phyloP scores from a whole-genome alignment of 2,113 vertebrate species.

The Pterocles orientalis region DNA sequence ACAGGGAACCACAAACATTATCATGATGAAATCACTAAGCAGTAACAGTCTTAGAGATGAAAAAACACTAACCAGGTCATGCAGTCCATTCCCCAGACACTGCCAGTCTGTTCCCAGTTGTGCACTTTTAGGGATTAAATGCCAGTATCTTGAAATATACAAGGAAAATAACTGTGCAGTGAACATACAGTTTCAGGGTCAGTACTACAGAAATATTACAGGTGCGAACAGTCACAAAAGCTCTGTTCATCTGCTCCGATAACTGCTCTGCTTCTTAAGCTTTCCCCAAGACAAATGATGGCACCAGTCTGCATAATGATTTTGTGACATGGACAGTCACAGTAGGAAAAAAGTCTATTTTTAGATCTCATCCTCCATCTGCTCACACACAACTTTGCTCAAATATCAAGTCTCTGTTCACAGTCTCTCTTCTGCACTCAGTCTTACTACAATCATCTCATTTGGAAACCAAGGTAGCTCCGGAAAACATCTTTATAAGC shows the following conservation, averaged over 20 bases:
- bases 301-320: background rate
- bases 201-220: background rate
- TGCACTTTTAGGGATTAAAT: background rate
- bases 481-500: background rate
- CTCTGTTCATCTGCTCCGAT: background rate
- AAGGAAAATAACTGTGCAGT: background rate
- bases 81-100: background rate
- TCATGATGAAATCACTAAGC: background rate
- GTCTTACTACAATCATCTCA: background rate
- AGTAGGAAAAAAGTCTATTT: conserved; percentile 39
- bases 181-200: background rate
- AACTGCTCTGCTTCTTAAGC: background rate
- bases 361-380: conserved; percentile 55
- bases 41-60: background rate
- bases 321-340: conserved; percentile 22
- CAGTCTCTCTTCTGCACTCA: background rate
- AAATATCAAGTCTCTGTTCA: background rate
- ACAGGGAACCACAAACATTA: background rate
- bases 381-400: background rate
- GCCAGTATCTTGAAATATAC: background rate
- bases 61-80: background rate
- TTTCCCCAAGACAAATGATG: background rate
- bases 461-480: background rate
- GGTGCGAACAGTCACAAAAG: background rate
- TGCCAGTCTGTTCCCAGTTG: background rate